Evolutionary conservation across 2,113 vertebrate genomes (phyloP), one percentile per base, ranked within the genome.

Genomic region (Xenopus borealis): DNA sequence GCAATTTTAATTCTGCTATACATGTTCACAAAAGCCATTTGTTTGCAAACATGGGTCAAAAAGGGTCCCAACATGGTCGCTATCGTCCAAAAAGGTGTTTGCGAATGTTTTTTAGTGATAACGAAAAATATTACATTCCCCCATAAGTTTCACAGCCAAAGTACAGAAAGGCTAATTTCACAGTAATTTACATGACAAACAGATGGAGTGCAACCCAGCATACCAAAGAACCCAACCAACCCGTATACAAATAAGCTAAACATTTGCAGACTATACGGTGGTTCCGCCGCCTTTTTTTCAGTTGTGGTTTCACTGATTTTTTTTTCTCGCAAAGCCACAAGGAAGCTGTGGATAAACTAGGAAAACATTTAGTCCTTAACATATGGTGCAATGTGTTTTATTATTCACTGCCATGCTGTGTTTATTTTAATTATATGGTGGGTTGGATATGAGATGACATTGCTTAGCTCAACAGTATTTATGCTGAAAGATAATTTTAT

Each of bases 291-390:
- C 14, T 58, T 12, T 2, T 13, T 65, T 23, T 23, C 9, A 62
- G 44, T 69, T 75, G 65, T 69, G 23, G 72, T 69, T 75, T n/a
- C 45, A 40, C 33, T 44, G 17, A 40, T 14, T 40, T 30, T 66
- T 46, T 40, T 64, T 69, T 67, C 64, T 62, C 45, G 50, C 8
- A 40, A 9, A 40, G 33, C 33, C 33, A 40, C 33, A 40, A 40
- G 33, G 57, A 69, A 63, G 46, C 69, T 55, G 65, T 62, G 73
- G 73, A n/a, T 23, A 53, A 68, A 46, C 14, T 23, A 71, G 55
- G 30, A 46, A 66, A 66, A 66, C 63, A 69, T 27, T 16, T 19
- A 16, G 9, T 52, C 45, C 53, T 33, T 47, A 76, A 53, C 73
- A 75, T 50, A 69, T 76, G 66, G 66, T 20, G 33, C 47, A 3